Conservation (phyloP, 1,140 invertebrate genomes). For the Tetranychus urticae region DNA sequence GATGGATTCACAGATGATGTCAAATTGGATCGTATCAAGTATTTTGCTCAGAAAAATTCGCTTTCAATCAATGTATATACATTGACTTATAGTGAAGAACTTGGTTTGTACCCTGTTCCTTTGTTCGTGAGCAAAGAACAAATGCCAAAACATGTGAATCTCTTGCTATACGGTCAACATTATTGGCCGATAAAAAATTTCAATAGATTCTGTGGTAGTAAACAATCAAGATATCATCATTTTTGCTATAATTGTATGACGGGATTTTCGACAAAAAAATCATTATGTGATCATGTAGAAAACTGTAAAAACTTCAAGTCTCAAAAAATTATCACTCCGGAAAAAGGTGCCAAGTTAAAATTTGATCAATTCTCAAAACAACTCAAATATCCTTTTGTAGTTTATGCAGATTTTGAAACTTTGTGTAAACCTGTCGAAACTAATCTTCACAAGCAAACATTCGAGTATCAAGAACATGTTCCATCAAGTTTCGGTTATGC, state of each 20-base stretch:
- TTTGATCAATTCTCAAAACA: neutral
- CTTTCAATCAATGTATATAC: constrained; percentile 1
- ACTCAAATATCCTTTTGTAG: neutral
- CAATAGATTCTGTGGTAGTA: neutral
- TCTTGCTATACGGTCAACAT: neutral
- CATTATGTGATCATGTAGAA: neutral
- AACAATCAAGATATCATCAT: neutral
- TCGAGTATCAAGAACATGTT: neutral
- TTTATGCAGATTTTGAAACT: neutral
- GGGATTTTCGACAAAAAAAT: neutral
- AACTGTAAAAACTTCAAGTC: neutral
- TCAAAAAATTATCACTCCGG: neutral
- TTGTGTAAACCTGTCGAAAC: neutral
- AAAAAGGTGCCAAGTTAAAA: neutral
- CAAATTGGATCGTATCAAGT: neutral
- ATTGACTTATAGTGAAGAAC: neutral
- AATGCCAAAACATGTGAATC: constrained; percentile 1
- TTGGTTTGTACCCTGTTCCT: neutral
- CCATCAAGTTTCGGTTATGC: neutral
- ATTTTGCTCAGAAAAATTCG: constrained; percentile 1
- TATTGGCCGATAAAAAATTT: constrained; percentile 3
- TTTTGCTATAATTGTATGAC: neutral
- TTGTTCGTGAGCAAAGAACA: neutral
- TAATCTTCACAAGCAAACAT: neutral
- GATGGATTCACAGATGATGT: neutral